A percentile compares a stretch with the other conserved stretches of the same genome.
Conservation (phyloP, 1,140 invertebrate genomes). For the Stegodyphus mimosarum region DNA sequence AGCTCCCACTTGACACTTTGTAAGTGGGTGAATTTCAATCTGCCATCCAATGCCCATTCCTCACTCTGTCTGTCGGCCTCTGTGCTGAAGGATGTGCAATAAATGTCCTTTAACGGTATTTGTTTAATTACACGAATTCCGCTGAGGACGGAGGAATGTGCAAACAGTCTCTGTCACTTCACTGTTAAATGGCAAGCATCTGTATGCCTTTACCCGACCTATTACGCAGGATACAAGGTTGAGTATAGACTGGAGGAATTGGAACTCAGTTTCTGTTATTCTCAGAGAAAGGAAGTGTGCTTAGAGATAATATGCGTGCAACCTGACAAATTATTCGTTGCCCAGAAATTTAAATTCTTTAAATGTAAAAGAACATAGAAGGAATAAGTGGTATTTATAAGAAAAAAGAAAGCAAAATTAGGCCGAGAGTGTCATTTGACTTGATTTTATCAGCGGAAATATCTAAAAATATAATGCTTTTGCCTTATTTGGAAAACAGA, state of each 20-base stretch:
- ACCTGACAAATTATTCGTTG: too few species aligned
- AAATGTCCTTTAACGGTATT: constrained; percentile 56
- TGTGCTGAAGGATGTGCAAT: constrained; percentile 37
- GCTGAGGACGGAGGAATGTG: constrained; percentile 15
- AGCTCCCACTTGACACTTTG: constrained; percentile 22
- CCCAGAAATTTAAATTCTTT: too few species aligned
- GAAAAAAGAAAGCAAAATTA: too few species aligned
- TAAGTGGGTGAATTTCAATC: constrained; percentile 54
- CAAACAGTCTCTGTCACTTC: constrained; percentile 50
- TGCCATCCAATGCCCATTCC: constrained; percentile 11
- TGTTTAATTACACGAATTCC: constrained; percentile 59
- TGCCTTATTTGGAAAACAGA: too few species aligned
- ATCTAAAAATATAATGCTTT: too few species aligned
- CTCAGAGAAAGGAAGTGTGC: too few species aligned
- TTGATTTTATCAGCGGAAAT: too few species aligned
- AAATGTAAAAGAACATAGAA: too few species aligned
- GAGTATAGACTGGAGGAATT: constrained; percentile 44
- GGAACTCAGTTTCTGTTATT: neutral
- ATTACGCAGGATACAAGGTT: constrained; percentile 28
- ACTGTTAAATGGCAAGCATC: constrained; percentile 40
- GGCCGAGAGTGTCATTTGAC: too few species aligned
- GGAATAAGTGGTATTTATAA: too few species aligned
- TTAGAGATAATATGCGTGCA: too few species aligned
- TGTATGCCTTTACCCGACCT: constrained; percentile 15
- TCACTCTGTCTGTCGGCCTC: constrained; percentile 21